Conservation (phyloP, 2,888 invertebrate species). For the Clostera curtula region DNA sequence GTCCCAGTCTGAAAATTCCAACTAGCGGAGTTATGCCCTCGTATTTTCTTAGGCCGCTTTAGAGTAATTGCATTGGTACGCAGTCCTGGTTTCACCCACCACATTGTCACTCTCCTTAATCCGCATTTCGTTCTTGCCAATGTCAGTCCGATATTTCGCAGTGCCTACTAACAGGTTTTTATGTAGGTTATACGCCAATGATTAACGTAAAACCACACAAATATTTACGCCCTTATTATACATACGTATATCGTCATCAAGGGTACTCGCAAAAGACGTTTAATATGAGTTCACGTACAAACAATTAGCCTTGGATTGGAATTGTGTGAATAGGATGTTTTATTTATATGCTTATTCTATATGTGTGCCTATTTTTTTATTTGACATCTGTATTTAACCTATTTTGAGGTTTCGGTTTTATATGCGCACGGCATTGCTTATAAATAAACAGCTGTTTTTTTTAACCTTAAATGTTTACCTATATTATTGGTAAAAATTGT, state of each 20-base stretch:
- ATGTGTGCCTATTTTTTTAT: too few species aligned
- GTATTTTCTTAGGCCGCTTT: too few species aligned
- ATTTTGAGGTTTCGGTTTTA: too few species aligned
- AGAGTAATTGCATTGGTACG: too few species aligned
- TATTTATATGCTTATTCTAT: too few species aligned
- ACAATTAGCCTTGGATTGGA: constrained; percentile 37
- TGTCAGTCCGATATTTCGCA: constrained; percentile 4
- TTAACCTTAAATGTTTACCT: too few species aligned
- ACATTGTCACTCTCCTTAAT: constrained; percentile 1
- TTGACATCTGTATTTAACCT: constrained; percentile 8
- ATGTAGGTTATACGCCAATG: constrained; percentile 11
- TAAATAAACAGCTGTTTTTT: too few species aligned
- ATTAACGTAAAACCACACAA: constrained; percentile 5
- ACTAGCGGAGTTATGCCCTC: too few species aligned
- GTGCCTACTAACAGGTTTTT: constrained; percentile 7
- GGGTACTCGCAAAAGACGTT: constrained; percentile 5
- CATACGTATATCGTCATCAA: constrained; percentile 5
- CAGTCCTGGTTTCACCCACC: not conserved
- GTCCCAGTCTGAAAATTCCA: too few species aligned
- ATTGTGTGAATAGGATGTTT: constrained; percentile 23
- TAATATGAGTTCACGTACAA: constrained; percentile 24
- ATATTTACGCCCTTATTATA: constrained; percentile 4
- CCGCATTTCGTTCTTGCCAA: constrained; percentile 4
- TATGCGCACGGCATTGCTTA: too few species aligned
- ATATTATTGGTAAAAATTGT: too few species aligned